phyloP scores from a whole-genome alignment of 2,797 vertebrate genomes.

The Pitangus sulphuratus region DNA sequence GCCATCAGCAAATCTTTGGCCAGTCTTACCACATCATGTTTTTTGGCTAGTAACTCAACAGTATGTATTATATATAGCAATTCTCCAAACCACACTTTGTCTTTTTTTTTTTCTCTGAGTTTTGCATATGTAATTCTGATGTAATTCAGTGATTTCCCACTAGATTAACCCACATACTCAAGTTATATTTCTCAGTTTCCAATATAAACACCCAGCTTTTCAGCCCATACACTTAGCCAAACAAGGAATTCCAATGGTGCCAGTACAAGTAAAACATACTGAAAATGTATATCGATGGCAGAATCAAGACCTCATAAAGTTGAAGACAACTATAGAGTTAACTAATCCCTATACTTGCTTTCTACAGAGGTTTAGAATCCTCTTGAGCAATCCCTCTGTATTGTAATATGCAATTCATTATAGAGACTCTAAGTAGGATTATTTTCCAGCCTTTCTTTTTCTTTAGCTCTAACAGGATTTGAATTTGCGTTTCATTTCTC shows the following conservation, averaged over 20 bases:
- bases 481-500: conserved; percentile 47
- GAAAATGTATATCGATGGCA: not conserved
- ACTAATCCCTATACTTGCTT: conserved; percentile 27
- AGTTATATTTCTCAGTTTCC: conserved; percentile 28
- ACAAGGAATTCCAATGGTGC: not conserved
- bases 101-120: not conserved
- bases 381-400: not conserved
- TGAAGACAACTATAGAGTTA: conserved; percentile 33
- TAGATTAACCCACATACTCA: not conserved
- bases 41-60: not conserved
- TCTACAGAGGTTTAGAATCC: conserved; percentile 34
- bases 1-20: not conserved
- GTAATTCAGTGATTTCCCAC: conserved; percentile 23
- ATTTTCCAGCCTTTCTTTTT: conserved; percentile 48
- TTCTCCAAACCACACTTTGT: not conserved
- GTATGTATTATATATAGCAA: not conserved
- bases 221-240: not conserved
- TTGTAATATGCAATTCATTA: conserved; percentile 49
- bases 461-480: conserved; percentile 60
- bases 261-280: conserved; percentile 4
- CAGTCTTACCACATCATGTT: not conserved
- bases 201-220: not conserved
- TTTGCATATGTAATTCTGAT: conserved; percentile 40
- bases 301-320: conserved; percentile 41
- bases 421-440: conserved; percentile 23